Evolutionary conservation across 1,140 invertebrate species (phyloP), one percentile per base, ranked within the genome.

Genomic region (Ips nitidus): DNA sequence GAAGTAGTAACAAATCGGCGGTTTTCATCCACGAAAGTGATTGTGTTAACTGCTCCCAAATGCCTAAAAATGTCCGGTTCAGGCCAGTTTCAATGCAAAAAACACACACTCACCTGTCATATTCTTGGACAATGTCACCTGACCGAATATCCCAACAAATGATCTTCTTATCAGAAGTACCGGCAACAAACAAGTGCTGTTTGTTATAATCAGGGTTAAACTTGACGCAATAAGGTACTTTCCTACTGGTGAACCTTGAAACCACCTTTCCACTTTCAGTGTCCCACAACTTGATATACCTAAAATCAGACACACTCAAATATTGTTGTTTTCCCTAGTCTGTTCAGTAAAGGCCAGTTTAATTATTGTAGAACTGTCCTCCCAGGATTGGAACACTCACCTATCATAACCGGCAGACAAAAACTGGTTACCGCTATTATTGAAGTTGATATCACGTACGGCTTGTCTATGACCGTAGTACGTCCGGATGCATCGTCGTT

Each of bases 21-120:
- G 83, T 99, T 98, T 76, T 98, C 95, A 83, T 99, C 98, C 8
- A 99, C 96, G 84, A 99, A 99, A 2, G 97, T 99, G 71, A 99
- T 98, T 0, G 95, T 94, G 82, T 99, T 99, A 0, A 99, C 97
- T 36, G 98, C 95, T 36, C 97, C 98, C 61, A 99, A 87, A 88
- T 99, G 98, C 4, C 98, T 63, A 37, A 22, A 37, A 50, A 62
- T 22, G 22, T 22, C 22, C 22, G 22, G 22, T 22, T 22, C 22
- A 22, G 22, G 22, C 2, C 38, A 40, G 1, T 45, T 22, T 43
- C n/a, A 61, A 38, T 36, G 4, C 41, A 50, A 2, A 50, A 58
- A 58, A 61, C 7, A 40, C 41, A 4, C 41, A n/a, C 37, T 58
- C 52, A 66, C 65, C 65, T 85, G 83, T 99, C 98, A 82, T 99